These are phyloP conservation scores for Turnix velox DNA, from an alignment of 2,113 vertebrate genomes.

Conservation along the genomic window DNA sequence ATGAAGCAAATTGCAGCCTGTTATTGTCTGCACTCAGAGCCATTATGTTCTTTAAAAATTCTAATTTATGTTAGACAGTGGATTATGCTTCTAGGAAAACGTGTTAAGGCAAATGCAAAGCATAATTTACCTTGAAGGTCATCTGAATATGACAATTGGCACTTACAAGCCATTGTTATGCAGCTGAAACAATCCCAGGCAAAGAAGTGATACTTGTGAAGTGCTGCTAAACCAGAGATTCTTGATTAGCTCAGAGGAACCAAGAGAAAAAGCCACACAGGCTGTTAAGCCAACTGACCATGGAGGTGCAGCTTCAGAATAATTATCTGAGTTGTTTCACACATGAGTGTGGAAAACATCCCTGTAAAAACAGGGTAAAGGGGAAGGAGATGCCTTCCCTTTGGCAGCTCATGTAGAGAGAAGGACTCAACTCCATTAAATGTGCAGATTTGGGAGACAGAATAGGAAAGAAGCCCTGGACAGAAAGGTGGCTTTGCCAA, in stretches of 20 bases:
- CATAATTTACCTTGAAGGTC: slow-evolving; percentile 65
- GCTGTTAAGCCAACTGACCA: neutral
- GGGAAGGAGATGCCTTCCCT: neutral
- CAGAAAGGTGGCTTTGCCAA: neutral
- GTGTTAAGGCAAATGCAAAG: slow-evolving; percentile 49
- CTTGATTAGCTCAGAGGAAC: neutral
- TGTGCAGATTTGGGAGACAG: neutral
- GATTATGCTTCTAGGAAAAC: slow-evolving; percentile 41
- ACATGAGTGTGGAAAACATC: neutral
- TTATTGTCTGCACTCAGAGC: slow-evolving; percentile 54
- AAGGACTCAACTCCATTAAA: neutral
- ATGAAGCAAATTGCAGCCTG: slow-evolving; percentile 64
- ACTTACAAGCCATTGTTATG: slow-evolving; percentile 13
- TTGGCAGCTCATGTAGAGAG: neutral
- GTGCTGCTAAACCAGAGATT: neutral
- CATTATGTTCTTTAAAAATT: slow-evolving; percentile 57
- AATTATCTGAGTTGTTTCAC: neutral
- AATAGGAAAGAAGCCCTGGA: neutral
- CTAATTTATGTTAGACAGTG: slow-evolving; percentile 51
- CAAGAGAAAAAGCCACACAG: neutral
- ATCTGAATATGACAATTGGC: slow-evolving; percentile 32
- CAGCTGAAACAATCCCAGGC: neutral
- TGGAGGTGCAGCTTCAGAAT: neutral
- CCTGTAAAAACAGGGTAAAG: neutral
- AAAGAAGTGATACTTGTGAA: neutral